These are phyloP conservation scores for Ginglymostoma cirratum DNA, from an alignment of 2,113 vertebrate genomes.

Conservation along the genomic window DNA sequence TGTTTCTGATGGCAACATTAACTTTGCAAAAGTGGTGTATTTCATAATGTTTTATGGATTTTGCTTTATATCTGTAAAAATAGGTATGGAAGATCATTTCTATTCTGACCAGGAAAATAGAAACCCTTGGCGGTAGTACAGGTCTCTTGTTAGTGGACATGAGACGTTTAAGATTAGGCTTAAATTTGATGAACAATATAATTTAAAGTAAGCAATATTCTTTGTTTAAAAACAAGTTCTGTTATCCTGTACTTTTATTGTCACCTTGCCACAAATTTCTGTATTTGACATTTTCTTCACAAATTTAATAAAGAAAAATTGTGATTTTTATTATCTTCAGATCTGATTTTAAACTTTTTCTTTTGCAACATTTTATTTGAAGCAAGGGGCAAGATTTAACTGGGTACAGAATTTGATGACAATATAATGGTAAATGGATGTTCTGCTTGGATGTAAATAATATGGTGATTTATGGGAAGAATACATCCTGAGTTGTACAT, in stretches of 20 bases:
- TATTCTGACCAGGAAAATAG: too few species aligned
- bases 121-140: not conserved
- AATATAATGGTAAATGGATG: not conserved
- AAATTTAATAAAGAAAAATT: conserved; percentile 16
- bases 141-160: not conserved
- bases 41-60: not conserved
- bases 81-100: not conserved
- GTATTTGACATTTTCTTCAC: not conserved
- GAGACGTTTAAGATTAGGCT: not conserved
- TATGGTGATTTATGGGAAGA: not conserved
- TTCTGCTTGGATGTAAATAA: not conserved
- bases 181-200: conserved; percentile 6
- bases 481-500: not conserved
- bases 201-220: not conserved
- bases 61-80: not conserved
- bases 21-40: not conserved
- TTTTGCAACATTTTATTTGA: not conserved
- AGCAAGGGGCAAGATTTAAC: not conserved
- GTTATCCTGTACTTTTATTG: not conserved
- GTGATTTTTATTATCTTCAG: not conserved
- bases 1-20: not conserved
- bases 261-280: not conserved
- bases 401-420: not conserved
- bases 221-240: not conserved
- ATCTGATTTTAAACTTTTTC: not conserved